Percentiles rank a stretch among this genome's conserved stretches.
Conservation (phyloP, 2,113 vertebrate genomes). For the Orientallactaga bullata region DNA sequence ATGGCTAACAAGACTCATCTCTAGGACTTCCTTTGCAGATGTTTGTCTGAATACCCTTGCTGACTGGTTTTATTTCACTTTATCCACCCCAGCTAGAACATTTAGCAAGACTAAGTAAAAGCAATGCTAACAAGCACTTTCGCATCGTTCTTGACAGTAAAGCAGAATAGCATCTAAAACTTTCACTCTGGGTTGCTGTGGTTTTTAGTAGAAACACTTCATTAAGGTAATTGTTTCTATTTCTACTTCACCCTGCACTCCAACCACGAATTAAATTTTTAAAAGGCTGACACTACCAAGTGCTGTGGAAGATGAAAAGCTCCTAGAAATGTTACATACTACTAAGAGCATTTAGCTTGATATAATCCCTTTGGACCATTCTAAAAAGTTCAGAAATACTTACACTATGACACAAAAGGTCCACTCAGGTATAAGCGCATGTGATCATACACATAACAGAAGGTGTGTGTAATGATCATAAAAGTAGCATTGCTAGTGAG, state of each 20-base stretch:
- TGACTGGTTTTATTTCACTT: background rate
- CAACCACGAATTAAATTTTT: background rate
- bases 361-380: background rate
- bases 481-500: background rate
- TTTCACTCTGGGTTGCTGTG: background rate
- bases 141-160: background rate
- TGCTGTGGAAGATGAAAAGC: background rate
- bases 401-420: background rate
- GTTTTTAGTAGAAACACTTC: background rate
- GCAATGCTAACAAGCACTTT: background rate
- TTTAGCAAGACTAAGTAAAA: background rate
- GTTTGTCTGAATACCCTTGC: background rate
- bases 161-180: slow-evolving; percentile 8
- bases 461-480: background rate
- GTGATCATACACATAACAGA: background rate
- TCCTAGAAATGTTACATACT: background rate
- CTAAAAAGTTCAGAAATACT: background rate
- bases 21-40: background rate
- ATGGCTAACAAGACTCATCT: background rate
- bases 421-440: background rate
- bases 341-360: background rate
- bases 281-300: background rate
- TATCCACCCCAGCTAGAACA: background rate
- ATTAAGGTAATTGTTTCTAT: background rate
- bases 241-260: background rate